phyloP scores from a whole-genome alignment of 2,888 invertebrate species.

The Agrotis puta region DNA sequence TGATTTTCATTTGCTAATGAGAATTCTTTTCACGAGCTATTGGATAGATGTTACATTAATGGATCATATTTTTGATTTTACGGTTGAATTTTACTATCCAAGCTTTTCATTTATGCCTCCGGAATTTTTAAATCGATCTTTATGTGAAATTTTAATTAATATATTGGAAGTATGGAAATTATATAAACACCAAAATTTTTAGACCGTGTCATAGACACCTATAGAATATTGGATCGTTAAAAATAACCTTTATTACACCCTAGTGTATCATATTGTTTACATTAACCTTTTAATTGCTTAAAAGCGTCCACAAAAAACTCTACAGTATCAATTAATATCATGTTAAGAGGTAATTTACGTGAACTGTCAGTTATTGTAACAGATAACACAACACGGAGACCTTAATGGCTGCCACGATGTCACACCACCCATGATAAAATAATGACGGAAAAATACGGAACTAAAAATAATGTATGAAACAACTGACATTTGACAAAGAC shows the following conservation, averaged over 20 bases:
- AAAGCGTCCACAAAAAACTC: constrained; percentile 65
- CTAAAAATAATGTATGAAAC: constrained; percentile 47
- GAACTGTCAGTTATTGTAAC: constrained; percentile 81
- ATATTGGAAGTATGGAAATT: not conserved
- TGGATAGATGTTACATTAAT: constrained; percentile 17
- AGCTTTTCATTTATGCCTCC: not conserved
- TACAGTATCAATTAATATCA: constrained; percentile 78
- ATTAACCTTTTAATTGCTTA: constrained; percentile 66
- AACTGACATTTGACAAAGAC: constrained; percentile 31
- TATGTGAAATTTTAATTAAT: not conserved
- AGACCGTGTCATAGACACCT: not conserved
- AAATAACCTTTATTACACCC: constrained; percentile 58
- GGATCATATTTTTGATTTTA: constrained; percentile 23
- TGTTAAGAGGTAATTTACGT: constrained; percentile 82
- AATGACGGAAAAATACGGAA: constrained; percentile 44
- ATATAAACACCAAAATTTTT: not conserved
- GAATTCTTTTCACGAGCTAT: constrained; percentile 42
- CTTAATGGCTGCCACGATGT: constrained; percentile 79
- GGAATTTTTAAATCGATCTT: not conserved
- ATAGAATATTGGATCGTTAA: not conserved
- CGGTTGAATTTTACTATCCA: constrained; percentile 12
- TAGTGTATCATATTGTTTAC: constrained; percentile 66
- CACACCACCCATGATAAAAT: constrained; percentile 68
- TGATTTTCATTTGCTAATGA: constrained; percentile 71
- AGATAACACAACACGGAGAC: constrained; percentile 72